Evolutionary conservation across 2,888 invertebrate species (phyloP).

Genomic region (Galeruca laticollis): DNA sequence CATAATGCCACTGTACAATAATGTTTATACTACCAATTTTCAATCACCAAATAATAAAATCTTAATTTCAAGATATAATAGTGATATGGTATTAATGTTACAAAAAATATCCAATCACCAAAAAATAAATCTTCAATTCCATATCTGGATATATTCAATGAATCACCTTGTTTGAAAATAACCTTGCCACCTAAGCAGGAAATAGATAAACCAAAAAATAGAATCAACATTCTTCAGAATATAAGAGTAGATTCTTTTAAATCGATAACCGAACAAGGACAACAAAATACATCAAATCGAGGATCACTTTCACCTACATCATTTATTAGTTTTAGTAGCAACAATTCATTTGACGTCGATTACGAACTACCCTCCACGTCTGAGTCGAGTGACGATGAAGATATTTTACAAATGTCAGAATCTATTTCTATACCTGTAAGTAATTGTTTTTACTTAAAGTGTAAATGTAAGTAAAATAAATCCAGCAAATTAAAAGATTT

Average conservation of each 20-base stretch:
- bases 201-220: slow-evolving; percentile 5
- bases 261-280: not conserved
- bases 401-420: slow-evolving; percentile 1
- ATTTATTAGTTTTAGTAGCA: slow-evolving; percentile 1
- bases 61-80: too few species aligned
- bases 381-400: not conserved
- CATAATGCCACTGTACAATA: too few species aligned
- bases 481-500: too few species aligned
- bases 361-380: slow-evolving; percentile 2
- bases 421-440: not conserved
- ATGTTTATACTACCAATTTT: too few species aligned
- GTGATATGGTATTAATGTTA: too few species aligned
- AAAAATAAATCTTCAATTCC: slow-evolving; percentile 2
- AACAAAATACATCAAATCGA: not conserved
- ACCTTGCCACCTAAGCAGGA: not conserved
- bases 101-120: too few species aligned
- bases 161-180: not conserved
- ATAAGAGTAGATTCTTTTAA: not conserved
- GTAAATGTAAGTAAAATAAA: too few species aligned
- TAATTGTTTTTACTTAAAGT: slow-evolving; percentile 3
- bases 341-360: slow-evolving; percentile 7
- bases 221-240: slow-evolving; percentile 4
- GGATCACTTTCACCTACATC: not conserved
- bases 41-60: too few species aligned
- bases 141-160: not conserved